Conservation (phyloP, 2,797 vertebrate species). For the Mus caroli region DNA sequence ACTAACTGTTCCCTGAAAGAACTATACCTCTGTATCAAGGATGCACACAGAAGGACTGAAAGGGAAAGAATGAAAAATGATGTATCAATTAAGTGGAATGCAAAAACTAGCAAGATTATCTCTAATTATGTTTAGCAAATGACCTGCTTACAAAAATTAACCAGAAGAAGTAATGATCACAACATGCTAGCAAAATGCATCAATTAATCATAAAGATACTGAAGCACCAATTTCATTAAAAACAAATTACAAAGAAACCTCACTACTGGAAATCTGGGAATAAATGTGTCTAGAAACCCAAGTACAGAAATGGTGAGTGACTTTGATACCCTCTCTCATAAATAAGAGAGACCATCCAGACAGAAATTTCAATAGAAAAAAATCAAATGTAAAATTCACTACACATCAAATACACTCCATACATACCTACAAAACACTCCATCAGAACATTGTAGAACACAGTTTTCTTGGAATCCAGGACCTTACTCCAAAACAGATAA, state of each 20-base stretch:
- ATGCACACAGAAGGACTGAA: not conserved
- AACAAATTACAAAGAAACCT: not conserved
- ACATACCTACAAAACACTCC: not conserved
- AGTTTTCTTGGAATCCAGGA: not conserved
- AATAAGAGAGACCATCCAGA: not conserved
- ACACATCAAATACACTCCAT: not conserved
- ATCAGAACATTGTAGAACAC: not conserved
- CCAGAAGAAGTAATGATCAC: not conserved
- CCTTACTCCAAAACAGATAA: not conserved
- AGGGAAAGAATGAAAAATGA: not conserved
- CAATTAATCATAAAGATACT: not conserved
- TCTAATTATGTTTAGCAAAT: not conserved
- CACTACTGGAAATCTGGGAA: not conserved
- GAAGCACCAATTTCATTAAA: not conserved
- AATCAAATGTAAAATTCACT: not conserved
- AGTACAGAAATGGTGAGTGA: not conserved
- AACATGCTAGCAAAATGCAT: not conserved
- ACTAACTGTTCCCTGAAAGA: not conserved
- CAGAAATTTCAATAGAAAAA: not conserved
- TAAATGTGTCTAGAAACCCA: not conserved
- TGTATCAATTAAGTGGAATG: not conserved
- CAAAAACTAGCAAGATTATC: not conserved
- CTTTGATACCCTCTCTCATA: not conserved
- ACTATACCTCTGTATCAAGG: not conserved
- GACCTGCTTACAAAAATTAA: not conserved